Evolutionary conservation across 2,113 vertebrate genomes (phyloP), one percentile per base, ranked within the genome.

Genomic region (Labeo catla): DNA sequence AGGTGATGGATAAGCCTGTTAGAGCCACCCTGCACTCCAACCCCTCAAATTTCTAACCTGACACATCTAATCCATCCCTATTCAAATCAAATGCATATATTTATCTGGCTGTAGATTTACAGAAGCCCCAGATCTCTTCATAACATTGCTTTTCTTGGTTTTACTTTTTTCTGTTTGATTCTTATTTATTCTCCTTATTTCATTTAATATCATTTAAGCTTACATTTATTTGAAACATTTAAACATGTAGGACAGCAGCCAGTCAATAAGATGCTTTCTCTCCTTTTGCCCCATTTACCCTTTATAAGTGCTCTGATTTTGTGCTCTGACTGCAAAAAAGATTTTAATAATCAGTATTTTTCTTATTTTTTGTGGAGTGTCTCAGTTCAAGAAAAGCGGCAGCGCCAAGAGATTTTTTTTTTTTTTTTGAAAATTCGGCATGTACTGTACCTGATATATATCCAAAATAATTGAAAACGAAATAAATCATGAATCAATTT

Each of bases 1-100:
- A 99, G 95, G 98, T 98, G 92, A 88, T 83, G 89, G 91, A 87
- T 87, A 63, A 85, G 86, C 77, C 90, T 93, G 76, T 86, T 77
- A 28, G 72, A 84, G 81, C 68, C 84, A 82, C 76, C 79, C 57
- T 34, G 84, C 70, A 49, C 82, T 50, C 49, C 78, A 77, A 89
- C 78, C 85, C 39, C 77, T 83, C 50, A 66, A 86, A 81, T 61
- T 61, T 78, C 86, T 89, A 84, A 74, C 87, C 81, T 8, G 43
- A 86, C 57, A 76, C 83, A 68, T 2, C 76, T 89, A 86, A 87
- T 80, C 89, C 86, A 83, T 87, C 36, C 36, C 70, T 59, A 82
- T 89, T 74, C 59, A 5, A 76, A 45, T 76, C 63, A 68, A 36
- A 77, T 57, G 5, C 78, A 50, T 76, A 54, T 86, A 1, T 76